Evolutionary conservation across 2,888 invertebrate genomes (phyloP).

Genomic region (Agonopterix subpropinquella): DNA sequence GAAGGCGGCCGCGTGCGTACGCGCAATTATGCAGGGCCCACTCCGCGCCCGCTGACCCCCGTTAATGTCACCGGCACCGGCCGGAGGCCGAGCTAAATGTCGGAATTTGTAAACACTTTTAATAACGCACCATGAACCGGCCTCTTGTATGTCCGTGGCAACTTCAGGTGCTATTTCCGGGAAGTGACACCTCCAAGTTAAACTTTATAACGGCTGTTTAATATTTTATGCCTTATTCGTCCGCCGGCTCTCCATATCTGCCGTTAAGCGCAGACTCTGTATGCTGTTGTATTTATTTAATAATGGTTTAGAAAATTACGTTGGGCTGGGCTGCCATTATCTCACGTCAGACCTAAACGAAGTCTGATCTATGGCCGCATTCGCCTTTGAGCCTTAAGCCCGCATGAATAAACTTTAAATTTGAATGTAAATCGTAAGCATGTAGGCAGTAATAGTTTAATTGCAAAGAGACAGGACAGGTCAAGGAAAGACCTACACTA

Average conservation of each 20-base stretch:
- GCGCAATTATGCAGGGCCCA: slow-evolving; percentile 17
- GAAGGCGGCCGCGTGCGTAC: slow-evolving; percentile 16
- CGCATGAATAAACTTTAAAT: background rate
- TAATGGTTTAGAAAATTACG: slow-evolving; percentile 23
- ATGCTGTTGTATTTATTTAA: slow-evolving; percentile 19
- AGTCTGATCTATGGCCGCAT: slow-evolving; percentile 14
- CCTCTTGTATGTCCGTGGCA: slow-evolving; percentile 10
- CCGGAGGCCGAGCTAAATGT: slow-evolving; percentile 30
- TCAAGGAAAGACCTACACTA: slow-evolving; percentile 32
- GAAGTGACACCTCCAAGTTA: slow-evolving; percentile 37
- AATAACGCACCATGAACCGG: slow-evolving; percentile 22
- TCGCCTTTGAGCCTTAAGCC: background rate
- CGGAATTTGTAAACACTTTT: slow-evolving; percentile 30
- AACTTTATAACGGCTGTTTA: slow-evolving; percentile 18
- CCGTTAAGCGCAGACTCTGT: slow-evolving; percentile 18
- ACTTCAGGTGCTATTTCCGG: slow-evolving; percentile 38
- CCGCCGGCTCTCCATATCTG: slow-evolving; percentile 18
- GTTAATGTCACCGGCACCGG: slow-evolving; percentile 25
- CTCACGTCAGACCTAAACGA: slow-evolving; percentile 21
- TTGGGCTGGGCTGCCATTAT: slow-evolving; percentile 14
- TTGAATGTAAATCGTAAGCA: background rate
- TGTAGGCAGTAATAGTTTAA: slow-evolving; percentile 8
- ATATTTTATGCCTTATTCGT: slow-evolving; percentile 19
- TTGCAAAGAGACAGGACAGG: slow-evolving; percentile 18
- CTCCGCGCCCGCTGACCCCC: slow-evolving; percentile 21